Evolutionary conservation across 2,797 vertebrate genomes (phyloP).

Genomic region (Falco naumanni): DNA sequence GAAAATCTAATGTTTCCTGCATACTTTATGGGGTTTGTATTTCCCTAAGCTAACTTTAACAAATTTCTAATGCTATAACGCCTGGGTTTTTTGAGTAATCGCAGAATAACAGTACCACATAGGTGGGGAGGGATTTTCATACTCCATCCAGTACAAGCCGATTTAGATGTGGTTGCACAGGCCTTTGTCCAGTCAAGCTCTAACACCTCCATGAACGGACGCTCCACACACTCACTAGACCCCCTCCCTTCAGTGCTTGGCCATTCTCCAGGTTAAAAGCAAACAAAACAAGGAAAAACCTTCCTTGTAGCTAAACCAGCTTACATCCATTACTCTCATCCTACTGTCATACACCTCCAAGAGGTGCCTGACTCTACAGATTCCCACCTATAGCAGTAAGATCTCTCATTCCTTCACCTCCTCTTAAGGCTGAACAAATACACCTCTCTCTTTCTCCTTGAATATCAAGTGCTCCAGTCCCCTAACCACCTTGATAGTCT

Average conservation of each 20-base stretch:
- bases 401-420: background rate
- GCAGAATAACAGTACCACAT: background rate
- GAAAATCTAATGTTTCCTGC: background rate
- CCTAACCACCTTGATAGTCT: background rate
- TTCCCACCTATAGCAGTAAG: background rate
- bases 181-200: background rate
- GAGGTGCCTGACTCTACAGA: background rate
- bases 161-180: background rate
- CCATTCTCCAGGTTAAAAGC: background rate
- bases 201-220: background rate
- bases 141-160: background rate
- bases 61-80: background rate
- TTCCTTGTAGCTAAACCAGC: background rate
- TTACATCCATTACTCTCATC: background rate
- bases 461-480: fast-evolving
- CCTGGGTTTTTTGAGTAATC: background rate
- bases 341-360: background rate
- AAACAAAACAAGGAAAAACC: background rate
- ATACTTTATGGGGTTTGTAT: background rate
- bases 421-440: background rate
- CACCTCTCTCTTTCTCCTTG: background rate
- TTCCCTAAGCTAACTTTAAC: background rate
- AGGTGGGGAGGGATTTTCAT: background rate
- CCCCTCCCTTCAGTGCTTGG: background rate
- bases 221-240: background rate